These are phyloP conservation scores for Drosophila nigritarsus DNA, from an alignment of 2,888 invertebrate species.

Conservation along the genomic window DNA sequence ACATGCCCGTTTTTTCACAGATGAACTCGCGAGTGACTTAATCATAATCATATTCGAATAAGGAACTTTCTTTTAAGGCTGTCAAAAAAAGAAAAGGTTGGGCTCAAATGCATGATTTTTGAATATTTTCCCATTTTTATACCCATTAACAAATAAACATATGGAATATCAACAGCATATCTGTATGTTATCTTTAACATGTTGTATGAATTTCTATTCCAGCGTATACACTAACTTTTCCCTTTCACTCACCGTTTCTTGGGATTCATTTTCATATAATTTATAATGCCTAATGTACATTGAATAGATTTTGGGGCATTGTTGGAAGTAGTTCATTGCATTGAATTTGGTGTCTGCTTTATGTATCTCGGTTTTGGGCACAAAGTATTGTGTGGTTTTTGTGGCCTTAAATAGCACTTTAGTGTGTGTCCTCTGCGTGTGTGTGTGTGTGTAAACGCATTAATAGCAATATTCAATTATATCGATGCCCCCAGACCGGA, in stretches of 20 bases:
- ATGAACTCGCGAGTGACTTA: not conserved
- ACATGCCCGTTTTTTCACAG: not conserved
- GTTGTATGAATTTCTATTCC: not conserved
- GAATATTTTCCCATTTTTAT: not conserved
- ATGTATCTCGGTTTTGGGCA: constrained; percentile 8
- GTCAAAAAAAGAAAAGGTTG: not conserved
- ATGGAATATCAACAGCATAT: not conserved
- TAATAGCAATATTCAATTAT: constrained; percentile 78
- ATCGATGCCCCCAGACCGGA: constrained; percentile 32
- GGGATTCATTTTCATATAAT: constrained; percentile 44
- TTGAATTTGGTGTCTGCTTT: constrained; percentile 26
- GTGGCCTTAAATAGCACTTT: constrained; percentile 69
- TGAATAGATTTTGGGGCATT: constrained; percentile 47
- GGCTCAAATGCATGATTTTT: not conserved
- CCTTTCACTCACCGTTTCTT: not conserved
- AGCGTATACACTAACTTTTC: not conserved
- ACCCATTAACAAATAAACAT: not conserved
- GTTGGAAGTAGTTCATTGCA: constrained; percentile 22
- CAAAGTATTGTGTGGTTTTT: constrained; percentile 65
- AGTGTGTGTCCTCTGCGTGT: constrained; percentile 3
- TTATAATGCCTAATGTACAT: constrained; percentile 61
- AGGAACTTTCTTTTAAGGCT: not conserved
- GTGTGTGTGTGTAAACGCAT: constrained; percentile 46
- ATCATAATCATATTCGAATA: not conserved
- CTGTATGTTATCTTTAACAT: not conserved